Base-by-base conservation (phyloP, 2,888 invertebrate genomes). In the Perdita meconis region DNA sequence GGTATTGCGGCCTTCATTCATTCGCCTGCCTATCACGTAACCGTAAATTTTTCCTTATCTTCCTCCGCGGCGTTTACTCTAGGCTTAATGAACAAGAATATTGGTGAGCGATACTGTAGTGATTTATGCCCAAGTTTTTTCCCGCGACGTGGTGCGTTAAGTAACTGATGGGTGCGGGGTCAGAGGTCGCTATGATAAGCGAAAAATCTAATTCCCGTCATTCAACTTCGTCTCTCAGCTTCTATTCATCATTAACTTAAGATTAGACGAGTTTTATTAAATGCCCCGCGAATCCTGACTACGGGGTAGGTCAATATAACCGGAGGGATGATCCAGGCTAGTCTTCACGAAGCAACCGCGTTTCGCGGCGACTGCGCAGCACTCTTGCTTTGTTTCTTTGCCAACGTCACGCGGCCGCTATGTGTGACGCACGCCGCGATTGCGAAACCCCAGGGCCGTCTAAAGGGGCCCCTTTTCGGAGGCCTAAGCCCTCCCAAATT, bases 361-460 rank as follows among this genome's bases (percentile, higher is more conserved):
- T n/a, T n/a, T n/a, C n/a, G n/a, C 22, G 22, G 55, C 38, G 38
- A 19, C 6, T 40, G 30, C 12, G 55, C 16, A 42, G 53, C 12
- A 60, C 19, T 61, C 22, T 55, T 40, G 56, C 61, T 73, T 63
- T 71, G 78, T 44, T 60, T 60, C 70, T 55, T 22, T 42, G 69
- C 40, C 59, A 66, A 50, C 78, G 85, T 86, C 85, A 81, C 76
- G 80, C 81, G 81, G 83, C 77, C 81, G 79, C 53, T 86, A 78
- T 83, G 78, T 63, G 81, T 79, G 70, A 69, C 68, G 36, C 59
- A 64, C 59, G 34, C 51, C 63, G 40, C 60, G 56, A 77, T 80
- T 73, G 73, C 73, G 70, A 81, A 80, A 72, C 22, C 30, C 26
- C 64, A 75, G 65, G 51, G 34, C 44, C 53, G 55, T 50, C 26